These are phyloP conservation scores for Lycocerus yunnanus DNA, from an alignment of 2,888 invertebrate species.

Conservation along the genomic window DNA sequence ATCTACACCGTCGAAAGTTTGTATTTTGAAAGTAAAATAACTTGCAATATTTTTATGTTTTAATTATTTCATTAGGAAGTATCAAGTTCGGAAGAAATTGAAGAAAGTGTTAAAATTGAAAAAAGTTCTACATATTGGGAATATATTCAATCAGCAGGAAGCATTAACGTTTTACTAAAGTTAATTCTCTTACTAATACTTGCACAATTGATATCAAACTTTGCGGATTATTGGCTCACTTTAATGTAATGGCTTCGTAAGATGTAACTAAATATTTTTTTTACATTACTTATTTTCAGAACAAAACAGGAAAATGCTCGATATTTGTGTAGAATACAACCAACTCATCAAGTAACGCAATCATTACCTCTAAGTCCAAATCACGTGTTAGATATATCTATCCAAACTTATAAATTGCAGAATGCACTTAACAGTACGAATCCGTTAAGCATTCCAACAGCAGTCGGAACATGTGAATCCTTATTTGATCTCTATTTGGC, in stretches of 20 bases:
- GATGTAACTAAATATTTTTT: background rate
- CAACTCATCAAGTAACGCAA: background rate
- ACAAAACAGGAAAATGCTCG: slow-evolving; percentile 12
- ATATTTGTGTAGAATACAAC: background rate
- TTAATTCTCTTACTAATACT: slow-evolving; percentile 19
- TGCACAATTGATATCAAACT: slow-evolving; percentile 31
- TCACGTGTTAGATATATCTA: background rate
- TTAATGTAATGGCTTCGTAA: slow-evolving; percentile 28
- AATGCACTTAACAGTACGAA: background rate
- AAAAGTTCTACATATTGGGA: slow-evolving; percentile 26
- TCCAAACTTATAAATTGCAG: background rate
- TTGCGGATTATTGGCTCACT: slow-evolving; percentile 34
- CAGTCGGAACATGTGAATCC: background rate
- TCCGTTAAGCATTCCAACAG: background rate
- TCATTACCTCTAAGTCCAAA: background rate
- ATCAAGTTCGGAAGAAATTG: slow-evolving; percentile 24
- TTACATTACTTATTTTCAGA: background rate
- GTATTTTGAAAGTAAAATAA: background rate
- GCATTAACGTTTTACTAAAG: slow-evolving; percentile 23
- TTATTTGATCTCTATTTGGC: slow-evolving; percentile 26
- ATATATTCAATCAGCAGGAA: slow-evolving; percentile 34
- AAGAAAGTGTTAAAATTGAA: slow-evolving; percentile 38
- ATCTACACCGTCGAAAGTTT: background rate
- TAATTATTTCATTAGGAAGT: slow-evolving; percentile 4
- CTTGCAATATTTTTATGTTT: background rate